phyloP scores from a whole-genome alignment of 64 coral and sea anemone species.

The Acropora tenuis region DNA sequence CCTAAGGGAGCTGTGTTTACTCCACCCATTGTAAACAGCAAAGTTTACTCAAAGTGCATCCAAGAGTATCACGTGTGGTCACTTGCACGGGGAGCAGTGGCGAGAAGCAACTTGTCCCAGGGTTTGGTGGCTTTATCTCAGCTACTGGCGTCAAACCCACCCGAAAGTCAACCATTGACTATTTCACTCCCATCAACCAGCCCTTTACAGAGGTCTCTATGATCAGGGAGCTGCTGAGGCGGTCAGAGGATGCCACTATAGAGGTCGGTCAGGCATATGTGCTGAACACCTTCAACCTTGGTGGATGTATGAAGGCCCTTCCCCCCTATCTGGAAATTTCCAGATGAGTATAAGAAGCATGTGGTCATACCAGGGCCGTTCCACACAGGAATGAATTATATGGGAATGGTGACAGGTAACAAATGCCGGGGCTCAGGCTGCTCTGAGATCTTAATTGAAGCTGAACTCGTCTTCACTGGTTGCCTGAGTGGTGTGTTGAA shows the following conservation, averaged over 20 bases:
- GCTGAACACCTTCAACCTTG: constrained; percentile 58
- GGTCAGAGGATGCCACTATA: constrained; percentile 50
- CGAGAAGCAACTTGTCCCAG: constrained; percentile 52
- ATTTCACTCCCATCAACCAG: constrained; percentile 51
- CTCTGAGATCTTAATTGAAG: constrained; percentile 48
- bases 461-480: constrained; percentile 43
- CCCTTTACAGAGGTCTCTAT: constrained; percentile 38
- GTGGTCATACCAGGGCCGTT: constrained; percentile 29
- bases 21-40: not conserved
- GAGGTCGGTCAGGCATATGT: constrained; percentile 60
- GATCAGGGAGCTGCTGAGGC: constrained; percentile 47
- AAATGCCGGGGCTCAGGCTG: constrained; percentile 49
- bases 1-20: constrained; percentile 31
- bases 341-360: constrained; percentile 57
- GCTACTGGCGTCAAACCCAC: not conserved
- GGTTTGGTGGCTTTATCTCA: constrained; percentile 48
- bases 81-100: constrained; percentile 50
- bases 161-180: constrained; percentile 55
- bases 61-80: constrained; percentile 43
- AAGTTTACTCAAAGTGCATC: constrained; percentile 9
- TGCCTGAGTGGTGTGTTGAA: constrained; percentile 32
- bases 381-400: constrained; percentile 56
- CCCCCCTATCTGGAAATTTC: constrained; percentile 57
- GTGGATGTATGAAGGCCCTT: constrained; percentile 56
- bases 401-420: constrained; percentile 46